These are phyloP conservation scores for Trematomus loennbergii DNA, from an alignment of 2,113 vertebrate genomes.

Conservation along the genomic window DNA sequence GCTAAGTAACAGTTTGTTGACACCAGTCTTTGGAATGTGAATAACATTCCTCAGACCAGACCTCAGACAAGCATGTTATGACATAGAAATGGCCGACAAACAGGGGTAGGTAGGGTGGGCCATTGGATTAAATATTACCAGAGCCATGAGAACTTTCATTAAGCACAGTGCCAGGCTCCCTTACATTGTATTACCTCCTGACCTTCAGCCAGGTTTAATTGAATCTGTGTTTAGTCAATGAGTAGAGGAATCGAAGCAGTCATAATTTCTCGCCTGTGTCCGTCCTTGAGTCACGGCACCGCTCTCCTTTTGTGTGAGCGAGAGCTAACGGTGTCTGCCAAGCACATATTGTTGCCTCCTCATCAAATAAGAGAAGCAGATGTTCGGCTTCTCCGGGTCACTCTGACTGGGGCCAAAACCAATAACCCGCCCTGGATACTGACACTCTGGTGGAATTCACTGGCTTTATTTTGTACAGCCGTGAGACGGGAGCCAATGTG, in stretches of 20 bases:
- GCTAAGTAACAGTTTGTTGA: constrained; percentile 9
- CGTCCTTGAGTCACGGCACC: constrained; percentile 49
- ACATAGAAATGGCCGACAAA: constrained; percentile 32
- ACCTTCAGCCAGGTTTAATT: constrained; percentile 74
- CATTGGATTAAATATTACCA: constrained; percentile 68
- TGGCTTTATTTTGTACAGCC: constrained; percentile 17
- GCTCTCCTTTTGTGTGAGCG: constrained; percentile 27
- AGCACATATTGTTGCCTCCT: constrained; percentile 40
- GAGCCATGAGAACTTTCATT: constrained; percentile 60
- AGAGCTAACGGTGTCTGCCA: constrained; percentile 21
- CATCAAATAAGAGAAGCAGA: constrained; percentile 62
- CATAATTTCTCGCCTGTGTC: constrained; percentile 51
- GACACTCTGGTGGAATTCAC: constrained; percentile 31
- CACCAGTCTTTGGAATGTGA: constrained; percentile 8
- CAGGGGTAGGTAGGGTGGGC: constrained; percentile 22
- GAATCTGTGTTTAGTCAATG: constrained; percentile 70
- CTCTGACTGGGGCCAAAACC: constrained; percentile 45
- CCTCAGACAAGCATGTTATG: constrained; percentile 22
- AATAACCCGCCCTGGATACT: constrained; percentile 35
- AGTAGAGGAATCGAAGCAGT: constrained; percentile 63
- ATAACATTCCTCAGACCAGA: constrained; percentile 13
- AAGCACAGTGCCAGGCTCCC: constrained; percentile 45
- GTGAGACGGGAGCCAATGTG: constrained; percentile 49
- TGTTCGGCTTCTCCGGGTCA: constrained; percentile 53
- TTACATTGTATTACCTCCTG: constrained; percentile 65